Evolutionary conservation across 2,888 invertebrate species (phyloP), one percentile per base, ranked within the genome.

Genomic region (Lymantria dispar): DNA sequence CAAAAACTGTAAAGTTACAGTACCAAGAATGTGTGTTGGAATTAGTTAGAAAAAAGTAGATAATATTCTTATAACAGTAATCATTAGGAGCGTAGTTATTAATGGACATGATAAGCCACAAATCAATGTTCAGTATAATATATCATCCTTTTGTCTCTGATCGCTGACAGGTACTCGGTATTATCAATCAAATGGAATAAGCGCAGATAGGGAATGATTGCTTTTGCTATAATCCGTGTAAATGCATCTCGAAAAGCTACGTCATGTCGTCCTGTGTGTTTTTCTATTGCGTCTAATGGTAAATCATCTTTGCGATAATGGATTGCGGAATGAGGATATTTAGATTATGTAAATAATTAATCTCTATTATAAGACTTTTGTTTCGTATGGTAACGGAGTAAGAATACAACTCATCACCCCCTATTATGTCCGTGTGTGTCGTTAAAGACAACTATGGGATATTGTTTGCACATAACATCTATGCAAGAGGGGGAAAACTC

Each of bases 111-210:
- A 43, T 29, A 51, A 45, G 30, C 37, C 40, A 38, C 37, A 49
- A 56, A 54, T 60, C 58, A 59, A 61, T 61, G 55, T 50, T 56
- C 50, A 13, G 45, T 54, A 54, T 65, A 58, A 65, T 74, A 62
- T 50, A 68, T 72, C 72, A 74, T 49, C 59, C 52, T 54, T 60
- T 70, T 71, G 65, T 69, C 68, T 69, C 54, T 49, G 60, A 51
- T 45, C 44, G 31, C 46, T 61, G 74, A 68, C 60, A 66, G 58
- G 46, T 54, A 43, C 48, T 48, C 44, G 31, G 31, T 43, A 53
- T 60, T 50, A 67, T 68, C 68, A 60, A 67, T 68, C 62, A 69
- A 51, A 43, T 33, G 33, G 39, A 33, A 38, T 37, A 45, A 5
- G 40, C 40, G 51, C 50, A 58, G 47, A 56, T 53, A 44, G 29